A percentile compares a stretch with the other conserved stretches of the same genome.
phyloP scores from a whole-genome alignment of 2,888 invertebrate genomes.

The Drosophila kambysellisi region DNA sequence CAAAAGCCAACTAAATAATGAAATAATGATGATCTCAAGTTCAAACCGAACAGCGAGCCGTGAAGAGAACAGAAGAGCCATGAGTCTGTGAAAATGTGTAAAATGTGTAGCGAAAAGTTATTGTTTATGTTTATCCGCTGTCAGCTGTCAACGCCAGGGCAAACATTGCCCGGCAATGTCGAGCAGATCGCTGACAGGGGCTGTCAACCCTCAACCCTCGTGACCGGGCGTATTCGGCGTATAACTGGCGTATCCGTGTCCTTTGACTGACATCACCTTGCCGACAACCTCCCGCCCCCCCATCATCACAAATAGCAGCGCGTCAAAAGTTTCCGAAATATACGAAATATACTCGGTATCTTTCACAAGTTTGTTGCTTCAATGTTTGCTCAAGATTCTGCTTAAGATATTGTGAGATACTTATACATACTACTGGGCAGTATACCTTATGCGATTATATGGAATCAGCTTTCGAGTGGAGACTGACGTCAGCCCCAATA shows the following conservation, averaged over 20 bases:
- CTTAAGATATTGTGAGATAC: constrained; percentile 47
- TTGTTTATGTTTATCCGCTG: constrained; percentile 59
- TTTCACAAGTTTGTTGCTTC: constrained; percentile 32
- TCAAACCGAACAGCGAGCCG: constrained; percentile 1
- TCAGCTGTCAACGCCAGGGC: constrained; percentile 57
- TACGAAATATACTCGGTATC: constrained; percentile 27
- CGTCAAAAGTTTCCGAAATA: constrained; percentile 41
- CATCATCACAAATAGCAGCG: not conserved
- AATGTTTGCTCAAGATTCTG: constrained; percentile 41
- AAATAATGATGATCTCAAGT: constrained; percentile 9
- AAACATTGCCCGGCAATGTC: constrained; percentile 40
- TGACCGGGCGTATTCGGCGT: constrained; percentile 46
- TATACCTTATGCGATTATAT: constrained; percentile 46
- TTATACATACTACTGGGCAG: constrained; percentile 19
- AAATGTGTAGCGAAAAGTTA: constrained; percentile 20
- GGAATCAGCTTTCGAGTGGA: constrained; percentile 14
- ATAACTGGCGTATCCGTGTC: constrained; percentile 41
- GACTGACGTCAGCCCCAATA: constrained; percentile 68
- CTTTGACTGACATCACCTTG: constrained; percentile 50
- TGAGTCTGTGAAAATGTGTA: constrained; percentile 11
- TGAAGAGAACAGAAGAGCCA: not conserved
- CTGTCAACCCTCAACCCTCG: constrained; percentile 56
- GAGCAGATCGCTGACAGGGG: constrained; percentile 37
- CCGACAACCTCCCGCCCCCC: not conserved
- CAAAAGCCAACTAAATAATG: not conserved